Evolutionary conservation across 1,140 invertebrate species (phyloP), one percentile per base, ranked within the genome.

Genomic region (Drosophila kanapiae): DNA sequence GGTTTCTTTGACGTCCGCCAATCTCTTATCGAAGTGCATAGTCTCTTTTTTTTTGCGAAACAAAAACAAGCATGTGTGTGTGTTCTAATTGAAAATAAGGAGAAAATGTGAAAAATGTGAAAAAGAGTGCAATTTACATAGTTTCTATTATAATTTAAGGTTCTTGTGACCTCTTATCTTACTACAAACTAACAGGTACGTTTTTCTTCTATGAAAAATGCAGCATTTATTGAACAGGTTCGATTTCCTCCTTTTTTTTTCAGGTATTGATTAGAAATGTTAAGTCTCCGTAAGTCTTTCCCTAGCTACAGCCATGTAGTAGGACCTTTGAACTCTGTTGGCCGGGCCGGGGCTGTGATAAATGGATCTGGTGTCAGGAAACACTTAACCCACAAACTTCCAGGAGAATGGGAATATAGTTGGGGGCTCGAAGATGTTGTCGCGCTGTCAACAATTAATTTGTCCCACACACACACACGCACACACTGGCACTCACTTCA

Each of bases 371-470:
- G 54, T 75, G 75, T 80, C 80, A 65, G 63, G 43, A 69, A 75
- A 63, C 71, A 83, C 45, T 83, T 84, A 77, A 74, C 77, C 53
- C 58, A 53, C 53, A 62, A 78, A 78, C 53, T 78, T 51, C 45
- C 75, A 14, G 58, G 37, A 29, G 53, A 27, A 29, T 23, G 51
- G 72, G 40, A 40, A 37, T 54, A 18, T 45, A 37, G 58, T 40
- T 48, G 57, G 54, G 53, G 70, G 58, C 43, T 77, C 37, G 63
- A 54, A 59, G 62, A 69, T 68, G 68, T 72, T 82, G 80, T 75
- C 67, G 43, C 75, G 76, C 61, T 83, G 84, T 85, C 78, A 81
- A 87, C 84, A 87, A 87, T 87, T 87, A 87, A 87, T 87, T 87
- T 88, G 77, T 60, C 43, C 48, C 63, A 67, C 61, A 37, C 45